These are phyloP conservation scores for Nyctereutes procyonoides DNA, from an alignment of 2,113 vertebrate species.

Conservation along the genomic window DNA sequence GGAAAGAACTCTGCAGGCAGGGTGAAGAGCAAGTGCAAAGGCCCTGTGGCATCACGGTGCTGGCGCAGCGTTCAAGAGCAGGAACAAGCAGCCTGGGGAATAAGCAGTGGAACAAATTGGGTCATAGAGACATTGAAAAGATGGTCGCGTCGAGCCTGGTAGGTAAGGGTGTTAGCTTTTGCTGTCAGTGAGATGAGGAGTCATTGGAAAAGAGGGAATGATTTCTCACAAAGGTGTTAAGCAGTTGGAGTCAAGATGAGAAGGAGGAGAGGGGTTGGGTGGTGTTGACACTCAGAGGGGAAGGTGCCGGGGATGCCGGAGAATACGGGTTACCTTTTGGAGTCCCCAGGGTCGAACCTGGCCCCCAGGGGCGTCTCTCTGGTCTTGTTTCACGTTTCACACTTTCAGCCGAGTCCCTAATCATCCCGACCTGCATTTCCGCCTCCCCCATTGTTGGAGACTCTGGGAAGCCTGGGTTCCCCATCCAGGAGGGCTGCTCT, in stretches of 20 bases:
- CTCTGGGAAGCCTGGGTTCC: too few relatives aligned
- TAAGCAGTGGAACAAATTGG: accelerated
- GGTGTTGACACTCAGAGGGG: background rate
- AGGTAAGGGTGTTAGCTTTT: background rate
- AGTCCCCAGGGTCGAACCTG: background rate
- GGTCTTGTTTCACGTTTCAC: too few relatives aligned
- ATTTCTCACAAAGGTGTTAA: background rate
- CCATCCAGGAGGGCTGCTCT: too few relatives aligned
- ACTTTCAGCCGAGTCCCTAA: too few relatives aligned
- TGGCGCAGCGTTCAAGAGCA: background rate
- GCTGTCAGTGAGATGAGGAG: background rate
- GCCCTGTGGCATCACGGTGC: too few relatives aligned
- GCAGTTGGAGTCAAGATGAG: background rate
- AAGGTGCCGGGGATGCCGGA: background rate
- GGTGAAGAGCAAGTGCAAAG: background rate
- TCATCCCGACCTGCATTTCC: too few relatives aligned
- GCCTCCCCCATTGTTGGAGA: too few relatives aligned
- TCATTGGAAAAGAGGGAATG: background rate
- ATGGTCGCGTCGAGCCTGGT: background rate
- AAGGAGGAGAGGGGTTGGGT: background rate
- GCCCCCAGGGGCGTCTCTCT: too few relatives aligned
- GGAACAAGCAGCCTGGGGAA: background rate
- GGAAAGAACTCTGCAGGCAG: background rate
- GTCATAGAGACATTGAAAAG: background rate
- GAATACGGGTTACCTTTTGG: background rate